Evolutionary conservation across 2,113 vertebrate species (phyloP).

Genomic region (Rhagologus leucostigma): DNA sequence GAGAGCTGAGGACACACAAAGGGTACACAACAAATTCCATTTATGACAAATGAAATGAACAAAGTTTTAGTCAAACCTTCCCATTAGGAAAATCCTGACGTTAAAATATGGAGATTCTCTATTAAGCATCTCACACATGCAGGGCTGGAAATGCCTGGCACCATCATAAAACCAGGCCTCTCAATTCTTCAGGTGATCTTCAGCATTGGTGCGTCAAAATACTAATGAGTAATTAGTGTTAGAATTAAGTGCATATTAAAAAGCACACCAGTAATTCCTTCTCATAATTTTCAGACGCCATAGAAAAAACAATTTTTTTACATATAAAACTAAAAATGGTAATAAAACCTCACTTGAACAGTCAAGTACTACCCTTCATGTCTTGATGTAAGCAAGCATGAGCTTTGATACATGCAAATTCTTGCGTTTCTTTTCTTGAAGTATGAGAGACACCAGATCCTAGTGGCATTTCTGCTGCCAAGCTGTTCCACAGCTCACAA

Average conservation of each 20-base stretch:
- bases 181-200: not conserved
- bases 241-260: not conserved
- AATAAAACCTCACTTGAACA: not conserved
- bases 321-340: not conserved
- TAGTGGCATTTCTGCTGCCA: not conserved
- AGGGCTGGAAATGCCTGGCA: not conserved
- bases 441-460: not conserved
- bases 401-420: not conserved
- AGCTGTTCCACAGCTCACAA: conserved; percentile 1
- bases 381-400: not conserved
- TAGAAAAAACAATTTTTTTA: not conserved
- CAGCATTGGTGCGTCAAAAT: not conserved
- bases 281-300: not conserved
- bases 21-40: not conserved
- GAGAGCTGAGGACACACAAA: not conserved
- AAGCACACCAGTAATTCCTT: not conserved
- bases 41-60: not conserved
- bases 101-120: not conserved
- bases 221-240: not conserved
- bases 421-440: not conserved
- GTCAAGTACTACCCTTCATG: not conserved
- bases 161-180: not conserved
- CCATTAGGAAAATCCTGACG: not conserved
- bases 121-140: not conserved
- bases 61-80: not conserved